Evolutionary conservation across 1,140 invertebrate genomes (phyloP).

Genomic region (Pristionchus pacificus): DNA sequence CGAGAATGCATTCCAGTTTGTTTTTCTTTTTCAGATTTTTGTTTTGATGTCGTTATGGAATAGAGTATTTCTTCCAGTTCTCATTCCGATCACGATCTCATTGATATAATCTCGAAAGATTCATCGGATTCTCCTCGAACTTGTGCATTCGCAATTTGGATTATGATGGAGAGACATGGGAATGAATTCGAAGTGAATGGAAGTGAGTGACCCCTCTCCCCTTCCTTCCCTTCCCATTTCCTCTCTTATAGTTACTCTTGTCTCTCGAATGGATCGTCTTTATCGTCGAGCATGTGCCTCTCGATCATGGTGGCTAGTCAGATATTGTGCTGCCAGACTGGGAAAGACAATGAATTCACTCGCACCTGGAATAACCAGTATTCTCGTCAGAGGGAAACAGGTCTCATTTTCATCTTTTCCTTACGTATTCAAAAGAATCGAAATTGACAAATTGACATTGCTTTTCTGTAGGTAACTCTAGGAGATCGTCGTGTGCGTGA

Average conservation of each 20-base stretch:
- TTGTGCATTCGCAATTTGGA: neutral
- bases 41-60: too few species aligned
- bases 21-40: too few species aligned
- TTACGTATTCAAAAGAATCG: conserved; percentile 16
- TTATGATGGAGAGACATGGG: conserved; percentile 10
- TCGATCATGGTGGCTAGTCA: conserved; percentile 85
- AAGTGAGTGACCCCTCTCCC: too few species aligned
- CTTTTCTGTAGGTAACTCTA: conserved; percentile 73
- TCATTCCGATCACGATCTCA: too few species aligned
- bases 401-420: conserved; percentile 59
- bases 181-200: neutral
- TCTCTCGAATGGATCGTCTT: conserved; percentile 70
- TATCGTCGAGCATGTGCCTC: conserved; percentile 80
- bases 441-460: conserved; percentile 3
- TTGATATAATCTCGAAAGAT: neutral
- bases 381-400: conserved; percentile 93
- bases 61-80: too few species aligned
- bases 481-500: conserved; percentile 86
- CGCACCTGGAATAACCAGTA: conserved; percentile 92
- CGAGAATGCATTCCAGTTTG: too few species aligned
- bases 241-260: neutral
- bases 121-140: neutral
- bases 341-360: conserved; percentile 92
- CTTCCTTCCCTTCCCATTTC: neutral
- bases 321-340: conserved; percentile 81